Evolutionary conservation across 2,113 vertebrate species (phyloP), one percentile per base, ranked within the genome.

Genomic region (Pelvicachromis taeniatus): DNA sequence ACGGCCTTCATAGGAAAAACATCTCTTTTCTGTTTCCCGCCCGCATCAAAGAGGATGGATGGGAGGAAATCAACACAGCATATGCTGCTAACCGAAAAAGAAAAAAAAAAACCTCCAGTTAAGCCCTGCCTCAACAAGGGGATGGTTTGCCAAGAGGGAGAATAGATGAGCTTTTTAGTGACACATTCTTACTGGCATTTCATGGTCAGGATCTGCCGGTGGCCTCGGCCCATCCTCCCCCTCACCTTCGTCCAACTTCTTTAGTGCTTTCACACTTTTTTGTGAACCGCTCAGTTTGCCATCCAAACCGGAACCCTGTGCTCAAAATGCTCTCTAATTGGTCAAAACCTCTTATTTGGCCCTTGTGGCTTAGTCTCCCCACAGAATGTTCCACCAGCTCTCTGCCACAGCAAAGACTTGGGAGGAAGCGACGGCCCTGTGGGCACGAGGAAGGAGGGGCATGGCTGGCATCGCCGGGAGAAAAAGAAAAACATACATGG

Each of bases 391-490:
- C 89, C 86, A 77, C 85, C 40, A 45, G 75, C 7, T 82, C 81
- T 55, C 50, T 38, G 87, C 91, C 92, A 84, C 92, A 92, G 91
- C 84, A 92, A 94, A 94, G 92, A 45, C 75, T 65, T 70, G 87
- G 84, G 88, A 91, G 92, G 83, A 88, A 82, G 87, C 81, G 45
- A 87, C 10, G 4, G 78, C 56, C 75, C 85, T 90, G 79, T 65
- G 89, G 91, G 90, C 82, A 88, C 48, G 6, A 33, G 73, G 58
- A 80, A 80, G 58, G 83, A 63, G 88, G 85, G 84, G 75, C 21
- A 26, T 17, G 87, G 80, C 68, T 81, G 85, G 85, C 88, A 85
- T 68, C 7, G n/a, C 31, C 77, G 12, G 73, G 48, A 82, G 77
- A 83, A 63, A 38, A 65, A 78, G 50, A 77, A 79, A 86, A 59